phyloP scores from a whole-genome alignment of 1,140 invertebrate species.

The Dreissena polymorpha region DNA sequence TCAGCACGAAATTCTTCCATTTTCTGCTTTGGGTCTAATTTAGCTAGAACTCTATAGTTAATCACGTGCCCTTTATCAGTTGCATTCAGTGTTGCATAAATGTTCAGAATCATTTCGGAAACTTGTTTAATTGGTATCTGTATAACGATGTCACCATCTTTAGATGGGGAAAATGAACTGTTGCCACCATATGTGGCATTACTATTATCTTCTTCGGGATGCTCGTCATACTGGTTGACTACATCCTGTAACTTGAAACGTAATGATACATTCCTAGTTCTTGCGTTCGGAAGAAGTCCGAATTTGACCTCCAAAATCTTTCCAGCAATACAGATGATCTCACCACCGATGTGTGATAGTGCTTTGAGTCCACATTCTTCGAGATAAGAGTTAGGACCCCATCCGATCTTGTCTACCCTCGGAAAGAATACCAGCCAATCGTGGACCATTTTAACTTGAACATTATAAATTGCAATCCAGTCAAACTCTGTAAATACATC shows the following conservation, averaged over 20 bases:
- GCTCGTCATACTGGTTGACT: neutral
- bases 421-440: slow-evolving; percentile 42
- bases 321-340: slow-evolving; percentile 19
- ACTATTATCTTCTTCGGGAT: neutral
- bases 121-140: neutral
- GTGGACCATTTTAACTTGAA: slow-evolving; percentile 12
- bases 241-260: neutral
- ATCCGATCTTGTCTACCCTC: neutral
- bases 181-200: no score
- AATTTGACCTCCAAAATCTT: slow-evolving; percentile 5
- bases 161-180: neutral
- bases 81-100: slow-evolving; percentile 12
- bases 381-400: slow-evolving; percentile 37
- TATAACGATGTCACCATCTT: neutral
- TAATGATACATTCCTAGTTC: slow-evolving; percentile 12
- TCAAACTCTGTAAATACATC: neutral
- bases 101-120: neutral
- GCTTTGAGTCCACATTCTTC: slow-evolving; percentile 25
- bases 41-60: no score
- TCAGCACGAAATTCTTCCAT: no score
- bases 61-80: slow-evolving; percentile 4
- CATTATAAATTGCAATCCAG: slow-evolving; percentile 31
- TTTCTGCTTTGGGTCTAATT: no score
- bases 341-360: neutral
- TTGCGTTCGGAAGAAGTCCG: neutral